Evolutionary conservation across 2,797 vertebrate species (phyloP).

Genomic region (Eospalax fontanierii): DNA sequence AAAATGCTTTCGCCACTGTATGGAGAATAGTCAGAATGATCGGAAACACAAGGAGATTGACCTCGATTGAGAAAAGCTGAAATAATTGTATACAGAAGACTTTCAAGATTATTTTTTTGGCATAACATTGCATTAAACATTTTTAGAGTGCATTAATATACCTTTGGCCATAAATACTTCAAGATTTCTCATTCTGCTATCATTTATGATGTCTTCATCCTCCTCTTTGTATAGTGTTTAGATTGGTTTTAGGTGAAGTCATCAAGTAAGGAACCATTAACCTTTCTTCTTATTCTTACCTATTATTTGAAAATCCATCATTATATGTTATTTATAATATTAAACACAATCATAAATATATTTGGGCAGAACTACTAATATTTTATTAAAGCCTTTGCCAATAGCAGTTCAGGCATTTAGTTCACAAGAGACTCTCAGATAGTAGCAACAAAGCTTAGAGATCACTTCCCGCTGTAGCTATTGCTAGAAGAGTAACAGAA

Average conservation of each 20-base stretch:
- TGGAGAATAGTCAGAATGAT: background rate
- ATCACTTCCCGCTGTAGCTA: background rate
- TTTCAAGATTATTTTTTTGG: constrained; percentile 4
- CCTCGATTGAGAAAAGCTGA: background rate
- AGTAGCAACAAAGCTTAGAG: background rate
- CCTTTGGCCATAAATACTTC: no score
- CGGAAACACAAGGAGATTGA: background rate
- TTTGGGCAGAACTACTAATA: constrained; percentile 47
- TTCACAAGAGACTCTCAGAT: background rate
- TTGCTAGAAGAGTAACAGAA: background rate
- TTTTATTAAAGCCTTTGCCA: background rate
- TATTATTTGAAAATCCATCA: background rate
- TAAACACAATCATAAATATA: constrained; percentile 4
- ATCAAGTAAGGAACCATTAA: background rate
- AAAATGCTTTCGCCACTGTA: no score
- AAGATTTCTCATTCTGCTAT: constrained; percentile 30
- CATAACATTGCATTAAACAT: constrained; percentile 7
- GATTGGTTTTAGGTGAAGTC: background rate
- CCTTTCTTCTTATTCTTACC: background rate
- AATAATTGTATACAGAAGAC: background rate
- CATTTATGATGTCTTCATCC: background rate
- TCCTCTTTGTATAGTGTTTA: constrained; percentile 36
- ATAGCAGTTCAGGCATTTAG: background rate
- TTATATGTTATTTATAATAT: background rate
- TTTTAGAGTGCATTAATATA: background rate